Percentiles rank a stretch among this genome's conserved stretches.
phyloP scores from a whole-genome alignment of 2,113 vertebrate species.

The Urocolius indicus region DNA sequence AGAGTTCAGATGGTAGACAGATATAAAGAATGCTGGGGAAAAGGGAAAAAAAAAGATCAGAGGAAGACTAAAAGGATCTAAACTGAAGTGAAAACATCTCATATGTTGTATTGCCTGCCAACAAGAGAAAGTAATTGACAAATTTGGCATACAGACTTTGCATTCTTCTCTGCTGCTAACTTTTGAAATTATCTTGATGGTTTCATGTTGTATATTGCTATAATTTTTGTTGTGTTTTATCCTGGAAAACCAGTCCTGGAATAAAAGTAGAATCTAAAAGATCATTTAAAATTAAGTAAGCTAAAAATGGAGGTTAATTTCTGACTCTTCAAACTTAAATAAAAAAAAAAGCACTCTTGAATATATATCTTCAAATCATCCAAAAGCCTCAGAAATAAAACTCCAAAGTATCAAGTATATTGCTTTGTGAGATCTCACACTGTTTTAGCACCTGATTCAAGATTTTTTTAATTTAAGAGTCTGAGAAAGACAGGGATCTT shows the following conservation, averaged over 20 bases:
- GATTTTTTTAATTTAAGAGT: background rate
- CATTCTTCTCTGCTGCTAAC: background rate
- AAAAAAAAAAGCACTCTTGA: background rate
- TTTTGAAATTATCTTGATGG: background rate
- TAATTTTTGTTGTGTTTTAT: background rate
- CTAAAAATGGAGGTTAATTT: background rate
- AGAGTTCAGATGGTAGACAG: background rate
- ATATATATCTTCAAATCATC: background rate
- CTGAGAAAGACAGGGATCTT: background rate
- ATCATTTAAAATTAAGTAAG: background rate
- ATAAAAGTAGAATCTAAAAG: background rate
- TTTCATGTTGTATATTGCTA: background rate
- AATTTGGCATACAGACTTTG: background rate
- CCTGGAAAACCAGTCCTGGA: background rate
- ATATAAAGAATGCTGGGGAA: background rate
- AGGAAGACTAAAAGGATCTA: background rate
- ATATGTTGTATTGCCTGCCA: background rate
- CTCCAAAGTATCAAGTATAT: background rate
- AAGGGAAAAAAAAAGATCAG: background rate
- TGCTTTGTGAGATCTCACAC: background rate
- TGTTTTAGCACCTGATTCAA: background rate
- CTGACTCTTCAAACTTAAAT: background rate
- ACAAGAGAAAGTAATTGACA: background rate
- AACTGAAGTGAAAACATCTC: constrained; percentile 2
- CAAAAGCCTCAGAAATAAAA: background rate